phyloP scores from a whole-genome alignment of 1,140 invertebrate species.

The Atta colombica region DNA sequence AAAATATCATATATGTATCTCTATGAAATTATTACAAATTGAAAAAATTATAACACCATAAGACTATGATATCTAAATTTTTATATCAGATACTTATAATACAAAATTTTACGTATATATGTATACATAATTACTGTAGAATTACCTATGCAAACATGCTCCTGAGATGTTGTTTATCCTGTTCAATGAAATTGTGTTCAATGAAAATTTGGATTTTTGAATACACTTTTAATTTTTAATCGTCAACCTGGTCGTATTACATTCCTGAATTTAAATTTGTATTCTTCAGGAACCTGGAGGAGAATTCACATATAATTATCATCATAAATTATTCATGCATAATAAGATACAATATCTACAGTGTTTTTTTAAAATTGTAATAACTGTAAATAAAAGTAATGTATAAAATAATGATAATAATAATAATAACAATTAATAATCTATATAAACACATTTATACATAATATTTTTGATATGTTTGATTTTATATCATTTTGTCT shows the following conservation, averaged over 20 bases:
- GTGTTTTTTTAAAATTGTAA: background rate
- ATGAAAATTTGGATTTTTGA: constrained; percentile 15
- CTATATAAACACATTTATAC: background rate
- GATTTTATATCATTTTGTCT: constrained; percentile 18
- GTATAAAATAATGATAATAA: background rate
- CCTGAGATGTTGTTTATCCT: constrained; percentile 44
- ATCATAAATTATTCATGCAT: constrained; percentile 27
- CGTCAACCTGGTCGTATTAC: constrained; percentile 58
- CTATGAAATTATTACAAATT: constrained; percentile 3
- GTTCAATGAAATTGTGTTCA: background rate
- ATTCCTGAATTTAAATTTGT: constrained; percentile 64
- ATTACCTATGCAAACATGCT: constrained; percentile 65
- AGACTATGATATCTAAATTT: constrained; percentile 6
- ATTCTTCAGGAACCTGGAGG: constrained; percentile 58
- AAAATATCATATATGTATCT: background rate
- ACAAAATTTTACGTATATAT: background rate
- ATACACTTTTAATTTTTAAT: constrained; percentile 56
- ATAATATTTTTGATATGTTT: constrained; percentile 25
- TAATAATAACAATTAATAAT: constrained; percentile 2
- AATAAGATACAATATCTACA: constrained; percentile 18
- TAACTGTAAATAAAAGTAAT: background rate
- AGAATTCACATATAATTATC: constrained; percentile 55
- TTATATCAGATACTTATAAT: background rate
- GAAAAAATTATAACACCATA: background rate
- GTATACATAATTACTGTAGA: background rate